Base-by-base conservation (phyloP, 2,797 vertebrate species). In the Leucoraja ocellata region DNA sequence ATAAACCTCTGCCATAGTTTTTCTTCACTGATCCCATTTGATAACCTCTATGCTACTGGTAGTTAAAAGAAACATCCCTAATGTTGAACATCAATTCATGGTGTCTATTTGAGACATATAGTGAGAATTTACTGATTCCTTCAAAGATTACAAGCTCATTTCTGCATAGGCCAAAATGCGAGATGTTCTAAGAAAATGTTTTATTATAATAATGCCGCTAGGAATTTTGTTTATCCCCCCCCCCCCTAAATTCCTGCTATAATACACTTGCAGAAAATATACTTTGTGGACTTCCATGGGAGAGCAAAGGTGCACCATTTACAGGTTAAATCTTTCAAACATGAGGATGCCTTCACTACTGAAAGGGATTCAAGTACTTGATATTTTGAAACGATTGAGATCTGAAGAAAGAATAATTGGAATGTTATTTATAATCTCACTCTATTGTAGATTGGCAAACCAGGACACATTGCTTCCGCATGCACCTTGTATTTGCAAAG, bases 141-240 rank as follows among this genome's bases (percentile, higher is more conserved):
- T 63, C 32, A 16, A 65, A 65, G 83, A 1, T 86, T 86, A 63
- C 83, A n/a, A 23, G 58, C 61, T 13, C 58, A 63, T 5, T 83
- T 86, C 83, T 86, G 83, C 83, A 63, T 11, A n/a, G 28, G 63
- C 16, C 83, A 86, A 86, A 86, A 65, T 86, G 58, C 39, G 54
- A 58, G 39, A 83, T 83, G 46, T 58, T 25, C 11, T 58, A 13
- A 13, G 13, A 28, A 63, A 18, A 32, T 63, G 28, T 32, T 86
- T 86, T 86, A 63, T 39, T 39, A 39, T 28, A 86, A 86, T 65
- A 65, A 28, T 63, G 18, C 13, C 1, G 11, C 61, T 25, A 86
- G 28, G 83, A 86, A 39, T 91, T 91, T 91, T 74, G 36, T 73
- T 32, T 36, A 16, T 23, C 28, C 36, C 86, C 36, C 6, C 39